These are phyloP conservation scores for Drosophila bunnanda DNA, from an alignment of 2,888 invertebrate species.

Conservation along the genomic window DNA sequence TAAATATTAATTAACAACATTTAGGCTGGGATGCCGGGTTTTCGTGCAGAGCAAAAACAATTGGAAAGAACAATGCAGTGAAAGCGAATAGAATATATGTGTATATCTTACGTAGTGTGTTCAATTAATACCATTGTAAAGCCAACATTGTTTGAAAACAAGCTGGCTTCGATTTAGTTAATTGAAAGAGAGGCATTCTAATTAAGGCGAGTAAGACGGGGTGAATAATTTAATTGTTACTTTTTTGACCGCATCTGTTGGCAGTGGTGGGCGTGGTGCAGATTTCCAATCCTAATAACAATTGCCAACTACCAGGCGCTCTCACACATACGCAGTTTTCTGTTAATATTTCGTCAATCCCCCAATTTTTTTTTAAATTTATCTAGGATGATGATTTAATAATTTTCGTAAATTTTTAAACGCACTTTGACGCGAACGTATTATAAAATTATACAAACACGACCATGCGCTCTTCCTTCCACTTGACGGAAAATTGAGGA, in stretches of 20 bases:
- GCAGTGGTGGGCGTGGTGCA: too few relatives aligned
- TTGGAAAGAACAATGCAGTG: background rate
- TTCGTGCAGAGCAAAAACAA: background rate
- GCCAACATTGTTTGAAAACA: too few relatives aligned
- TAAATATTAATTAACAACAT: constrained; percentile 35
- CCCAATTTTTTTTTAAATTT: constrained; percentile 1
- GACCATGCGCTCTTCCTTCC: constrained; percentile 5
- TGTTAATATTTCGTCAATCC: background rate
- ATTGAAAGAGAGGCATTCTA: too few relatives aligned
- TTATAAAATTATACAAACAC: constrained; percentile 15
- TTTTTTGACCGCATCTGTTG: background rate
- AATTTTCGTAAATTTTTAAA: background rate
- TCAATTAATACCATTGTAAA: background rate
- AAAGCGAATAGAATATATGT: background rate
- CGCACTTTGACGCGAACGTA: background rate
- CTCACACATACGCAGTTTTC: background rate
- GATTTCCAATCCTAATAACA: background rate
- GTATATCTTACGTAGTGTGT: background rate
- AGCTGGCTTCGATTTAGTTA: background rate
- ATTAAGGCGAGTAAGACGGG: too few relatives aligned
- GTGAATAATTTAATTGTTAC: too few relatives aligned
- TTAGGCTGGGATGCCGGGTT: background rate
- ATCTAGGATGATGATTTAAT: background rate
- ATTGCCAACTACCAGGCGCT: too few relatives aligned
- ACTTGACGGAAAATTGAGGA: constrained; percentile 12